phyloP scores from a whole-genome alignment of 2,113 vertebrate species.

The Perca schrenkii region DNA sequence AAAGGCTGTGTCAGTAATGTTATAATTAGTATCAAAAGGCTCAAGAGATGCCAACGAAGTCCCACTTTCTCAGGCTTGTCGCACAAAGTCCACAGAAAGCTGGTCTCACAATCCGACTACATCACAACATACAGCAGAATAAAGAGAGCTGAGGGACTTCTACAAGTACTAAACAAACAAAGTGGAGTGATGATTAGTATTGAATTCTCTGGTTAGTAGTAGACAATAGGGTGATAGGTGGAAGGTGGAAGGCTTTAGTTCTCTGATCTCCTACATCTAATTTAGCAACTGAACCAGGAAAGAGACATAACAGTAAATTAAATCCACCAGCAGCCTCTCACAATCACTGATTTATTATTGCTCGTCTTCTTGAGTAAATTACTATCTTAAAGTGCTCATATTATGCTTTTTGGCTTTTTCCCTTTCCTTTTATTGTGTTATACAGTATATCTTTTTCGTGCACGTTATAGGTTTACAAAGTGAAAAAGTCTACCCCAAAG shows the following conservation, averaged over 20 bases:
- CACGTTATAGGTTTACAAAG: too few species aligned
- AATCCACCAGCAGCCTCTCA: neutral
- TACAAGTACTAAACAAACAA: neutral
- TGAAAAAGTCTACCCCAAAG: too few species aligned
- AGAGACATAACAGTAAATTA: neutral
- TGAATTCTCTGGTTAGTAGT: constrained; percentile 40
- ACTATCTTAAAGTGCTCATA: too few species aligned
- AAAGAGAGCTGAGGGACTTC: constrained; percentile 6
- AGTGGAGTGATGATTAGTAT: neutral
- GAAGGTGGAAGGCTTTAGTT: constrained; percentile 34
- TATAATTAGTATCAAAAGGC: neutral
- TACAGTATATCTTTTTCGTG: too few species aligned
- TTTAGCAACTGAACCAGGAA: neutral
- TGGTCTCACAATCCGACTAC: neutral
- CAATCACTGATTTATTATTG: neutral
- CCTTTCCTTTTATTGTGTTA: too few species aligned
- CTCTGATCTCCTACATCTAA: constrained; percentile 6
- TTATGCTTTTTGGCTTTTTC: too few species aligned
- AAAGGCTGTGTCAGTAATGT: neutral
- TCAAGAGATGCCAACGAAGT: neutral
- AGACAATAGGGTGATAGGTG: neutral
- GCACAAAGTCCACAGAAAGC: neutral
- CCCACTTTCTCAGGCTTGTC: neutral
- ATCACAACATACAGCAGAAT: neutral
- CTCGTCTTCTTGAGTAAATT: neutral